Conservation (phyloP, 2,888 invertebrate genomes). For the Agrotis ipsilon region DNA sequence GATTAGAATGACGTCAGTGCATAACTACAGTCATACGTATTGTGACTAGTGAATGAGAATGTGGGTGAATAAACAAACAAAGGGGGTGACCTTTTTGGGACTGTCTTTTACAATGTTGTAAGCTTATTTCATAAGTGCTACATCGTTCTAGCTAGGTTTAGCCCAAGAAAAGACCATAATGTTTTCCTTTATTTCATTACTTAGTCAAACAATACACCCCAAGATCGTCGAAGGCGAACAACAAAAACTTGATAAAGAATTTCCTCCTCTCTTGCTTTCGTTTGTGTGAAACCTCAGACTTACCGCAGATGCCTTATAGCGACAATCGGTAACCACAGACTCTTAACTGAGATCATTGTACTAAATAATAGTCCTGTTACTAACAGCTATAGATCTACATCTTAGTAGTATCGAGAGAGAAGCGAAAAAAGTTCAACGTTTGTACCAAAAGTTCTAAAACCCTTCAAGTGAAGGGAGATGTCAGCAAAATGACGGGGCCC, state of each 20-base stretch:
- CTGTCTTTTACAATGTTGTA: background rate
- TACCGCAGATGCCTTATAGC: conserved; percentile 49
- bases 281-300: conserved; percentile 12
- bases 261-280: conserved; percentile 30
- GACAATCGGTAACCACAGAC: conserved; percentile 40
- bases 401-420: background rate
- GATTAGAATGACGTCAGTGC: conserved; percentile 28
- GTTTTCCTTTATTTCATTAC: background rate
- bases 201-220: background rate
- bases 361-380: conserved; percentile 36
- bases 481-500: too few species aligned
- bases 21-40: background rate
- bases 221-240: background rate
- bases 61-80: conserved; percentile 1
- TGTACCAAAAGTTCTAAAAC: background rate
- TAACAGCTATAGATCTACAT: background rate
- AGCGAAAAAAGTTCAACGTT: background rate
- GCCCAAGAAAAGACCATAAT: background rate
- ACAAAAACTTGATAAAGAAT: background rate
- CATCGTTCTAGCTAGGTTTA: background rate
- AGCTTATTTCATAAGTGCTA: too few species aligned
- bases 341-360: conserved; percentile 38
- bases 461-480: too few species aligned
- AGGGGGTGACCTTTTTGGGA: background rate
- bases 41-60: background rate